phyloP scores from a whole-genome alignment of 2,888 invertebrate genomes.

The Arctia plantaginis region DNA sequence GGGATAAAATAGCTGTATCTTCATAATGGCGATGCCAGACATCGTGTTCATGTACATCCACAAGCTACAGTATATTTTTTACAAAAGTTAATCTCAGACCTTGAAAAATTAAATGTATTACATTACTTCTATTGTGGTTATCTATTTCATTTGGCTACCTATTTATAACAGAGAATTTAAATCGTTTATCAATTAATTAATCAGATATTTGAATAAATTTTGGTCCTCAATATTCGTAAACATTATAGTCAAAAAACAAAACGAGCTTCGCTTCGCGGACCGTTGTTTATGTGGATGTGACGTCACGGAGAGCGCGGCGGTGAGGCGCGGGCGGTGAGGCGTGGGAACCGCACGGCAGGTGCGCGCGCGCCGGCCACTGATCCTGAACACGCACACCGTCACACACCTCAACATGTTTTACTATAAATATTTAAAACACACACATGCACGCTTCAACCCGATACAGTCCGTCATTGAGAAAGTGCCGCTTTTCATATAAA shows the following conservation, averaged over 20 bases:
- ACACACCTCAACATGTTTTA: constrained; percentile 54
- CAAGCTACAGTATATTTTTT: constrained; percentile 26
- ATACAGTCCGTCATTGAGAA: constrained; percentile 73
- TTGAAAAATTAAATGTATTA: constrained; percentile 28
- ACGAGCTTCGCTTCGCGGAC: constrained; percentile 67
- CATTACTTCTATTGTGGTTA: constrained; percentile 40
- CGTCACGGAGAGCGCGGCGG: constrained; percentile 68
- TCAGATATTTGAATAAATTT: constrained; percentile 56
- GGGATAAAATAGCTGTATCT: background rate
- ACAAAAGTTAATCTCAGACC: constrained; percentile 34
- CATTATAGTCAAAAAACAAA: constrained; percentile 62
- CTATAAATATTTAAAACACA: constrained; percentile 55
- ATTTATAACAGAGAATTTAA: constrained; percentile 32
- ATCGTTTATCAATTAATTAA: constrained; percentile 57
- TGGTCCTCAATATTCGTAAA: constrained; percentile 53
- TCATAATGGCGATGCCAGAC: constrained; percentile 4
- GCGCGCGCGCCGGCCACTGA: constrained; percentile 85
- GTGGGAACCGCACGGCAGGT: constrained; percentile 86
- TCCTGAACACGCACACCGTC: constrained; percentile 79
- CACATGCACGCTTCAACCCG: constrained; percentile 54
- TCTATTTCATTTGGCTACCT: constrained; percentile 28
- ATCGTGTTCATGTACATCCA: constrained; percentile 12
- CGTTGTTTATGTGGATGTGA: constrained; percentile 79
- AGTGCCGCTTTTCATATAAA: constrained; percentile 77
- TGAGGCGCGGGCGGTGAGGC: constrained; percentile 68